Percentiles rank a stretch among this genome's conserved stretches.
These are phyloP conservation scores for Microcebus griseorufus DNA, from an alignment of 2,113 vertebrate species.

Conservation along the genomic window DNA sequence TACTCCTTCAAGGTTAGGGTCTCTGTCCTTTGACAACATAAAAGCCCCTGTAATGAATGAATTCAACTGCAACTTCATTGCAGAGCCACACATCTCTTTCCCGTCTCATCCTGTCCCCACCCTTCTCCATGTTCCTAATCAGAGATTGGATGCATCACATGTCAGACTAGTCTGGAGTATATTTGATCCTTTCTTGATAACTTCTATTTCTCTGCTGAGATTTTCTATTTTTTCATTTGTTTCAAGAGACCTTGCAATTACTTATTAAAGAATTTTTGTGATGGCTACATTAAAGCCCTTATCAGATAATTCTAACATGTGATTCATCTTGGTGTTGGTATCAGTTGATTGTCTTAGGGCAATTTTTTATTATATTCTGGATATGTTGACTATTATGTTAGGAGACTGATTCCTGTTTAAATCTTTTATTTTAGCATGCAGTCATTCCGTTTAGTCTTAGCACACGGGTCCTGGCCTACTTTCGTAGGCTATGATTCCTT, in stretches of 20 bases:
- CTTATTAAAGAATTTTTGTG: conserved; percentile 4
- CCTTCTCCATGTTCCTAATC: background rate
- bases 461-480: background rate
- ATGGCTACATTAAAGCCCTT: conserved; percentile 29
- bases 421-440: conserved; percentile 5
- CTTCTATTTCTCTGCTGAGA: conserved; percentile 24
- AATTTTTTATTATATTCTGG: conserved; percentile 39
- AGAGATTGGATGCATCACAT: background rate
- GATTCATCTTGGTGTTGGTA: background rate
- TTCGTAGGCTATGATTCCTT: conserved; percentile 13
- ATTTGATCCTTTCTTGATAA: conserved; percentile 11
- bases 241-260: conserved; percentile 10
- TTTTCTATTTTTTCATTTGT: conserved; percentile 36
- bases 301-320: background rate
- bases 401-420: background rate
- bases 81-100: background rate
- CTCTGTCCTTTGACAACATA: background rate
- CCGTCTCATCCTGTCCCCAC: background rate
- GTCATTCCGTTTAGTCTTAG: background rate
- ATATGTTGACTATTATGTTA: background rate
- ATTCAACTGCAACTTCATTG: background rate
- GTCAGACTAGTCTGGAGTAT: background rate
- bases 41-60: background rate
- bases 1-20: background rate
- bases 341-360: background rate